Percentiles rank a stretch among this genome's conserved stretches.
Evolutionary conservation across 2,888 invertebrate species (phyloP).

Genomic region (Dilophus febrilis): DNA sequence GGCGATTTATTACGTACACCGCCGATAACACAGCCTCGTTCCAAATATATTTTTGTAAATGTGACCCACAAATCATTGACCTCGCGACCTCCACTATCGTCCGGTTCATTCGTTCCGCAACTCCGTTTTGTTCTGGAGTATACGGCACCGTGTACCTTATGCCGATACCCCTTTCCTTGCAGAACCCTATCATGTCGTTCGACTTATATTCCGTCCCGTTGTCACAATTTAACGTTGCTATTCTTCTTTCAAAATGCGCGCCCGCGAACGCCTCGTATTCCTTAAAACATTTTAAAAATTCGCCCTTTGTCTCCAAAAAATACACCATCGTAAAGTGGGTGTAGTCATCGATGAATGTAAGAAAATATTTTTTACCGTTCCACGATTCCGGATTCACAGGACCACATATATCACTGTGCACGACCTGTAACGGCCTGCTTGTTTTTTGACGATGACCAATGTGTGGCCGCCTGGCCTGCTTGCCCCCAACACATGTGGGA

Average conservation of each 20-base stretch:
- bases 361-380: background rate
- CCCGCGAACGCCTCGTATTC: background rate
- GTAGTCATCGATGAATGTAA: conserved; percentile 1
- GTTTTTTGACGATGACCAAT: background rate
- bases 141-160: background rate
- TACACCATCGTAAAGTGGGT: conserved; percentile 2
- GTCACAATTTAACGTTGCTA: conserved; percentile 1
- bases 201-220: conserved; percentile 5
- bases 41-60: too few species aligned
- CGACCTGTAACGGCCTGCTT: background rate
- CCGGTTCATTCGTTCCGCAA: conserved; percentile 5
- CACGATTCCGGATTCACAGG: background rate
- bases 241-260: background rate
- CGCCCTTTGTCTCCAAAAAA: background rate
- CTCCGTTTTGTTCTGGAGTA: conserved; percentile 5
- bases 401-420: conserved; percentile 2
- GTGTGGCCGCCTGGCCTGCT: conserved; percentile 1
- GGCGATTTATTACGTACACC: too few species aligned
- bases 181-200: background rate
- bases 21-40: too few species aligned
- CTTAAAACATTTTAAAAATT: background rate
- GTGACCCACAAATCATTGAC: too few species aligned
- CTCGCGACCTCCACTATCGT: conserved; percentile 5
- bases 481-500: conserved; percentile 2
- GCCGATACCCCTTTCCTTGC: background rate